Base-by-base conservation (phyloP, 2,797 vertebrate species). In the Triplophysa bombifrons region DNA sequence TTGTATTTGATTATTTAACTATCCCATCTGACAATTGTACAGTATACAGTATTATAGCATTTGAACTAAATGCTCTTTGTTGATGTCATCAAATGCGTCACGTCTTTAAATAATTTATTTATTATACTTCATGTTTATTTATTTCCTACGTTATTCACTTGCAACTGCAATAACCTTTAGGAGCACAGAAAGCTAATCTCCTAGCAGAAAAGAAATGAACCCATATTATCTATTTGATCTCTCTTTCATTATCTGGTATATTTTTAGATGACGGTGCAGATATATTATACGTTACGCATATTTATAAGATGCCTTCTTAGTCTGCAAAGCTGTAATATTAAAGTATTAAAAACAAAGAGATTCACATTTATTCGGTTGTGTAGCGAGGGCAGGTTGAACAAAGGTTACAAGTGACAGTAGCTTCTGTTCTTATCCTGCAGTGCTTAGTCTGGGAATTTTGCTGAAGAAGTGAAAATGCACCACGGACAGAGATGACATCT, bases 401-500 rank as follows among this genome's bases (percentile, higher is more conserved):
- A 48, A 60, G 50, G 77, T 77, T 51, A 72, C 11, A 77, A 65
- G 63, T 83, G 84, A 79, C 60, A 61, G 53, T 34, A 69, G 53
- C 60, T n/a, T 82, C 72, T 12, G 3, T 83, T 34, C 25, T 78
- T 75, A 69, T 84, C 74, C 75, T 74, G 78, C 82, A 68, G 76
- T 25, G 65, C 64, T 76, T 73, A 61, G 61, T 79, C 61, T 72
- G 46, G 22, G 22, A 69, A 77, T 84, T 84, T 60, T 81, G 83
- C 80, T 83, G 82, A 80, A 80, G 77, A 79, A 38, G 60, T 70
- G 51, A 76, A 76, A 82, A 78, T 48, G 61, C 65, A 65, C 3
- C 30, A 64, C 34, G 55, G 65, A 25, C 67, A 68, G 69, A 76
- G 51, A 84, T 82, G 79, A 80, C 74, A 84, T 79, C 74, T 72